Evolutionary conservation across 2,888 invertebrate genomes (phyloP), one percentile per base, ranked within the genome.

Genomic region (Caprella mutica): DNA sequence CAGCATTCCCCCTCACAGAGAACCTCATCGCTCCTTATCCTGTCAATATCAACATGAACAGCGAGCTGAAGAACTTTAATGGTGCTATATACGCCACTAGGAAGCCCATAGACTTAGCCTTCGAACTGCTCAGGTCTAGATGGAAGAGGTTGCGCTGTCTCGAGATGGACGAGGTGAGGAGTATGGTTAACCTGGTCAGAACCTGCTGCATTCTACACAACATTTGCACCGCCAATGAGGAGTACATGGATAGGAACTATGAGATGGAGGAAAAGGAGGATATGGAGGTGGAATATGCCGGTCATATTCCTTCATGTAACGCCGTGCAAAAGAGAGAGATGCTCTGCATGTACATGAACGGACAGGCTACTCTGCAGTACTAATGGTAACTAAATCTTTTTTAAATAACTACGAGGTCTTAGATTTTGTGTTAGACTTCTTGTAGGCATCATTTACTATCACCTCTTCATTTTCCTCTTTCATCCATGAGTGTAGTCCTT

Each of bases 91-190:
- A 43, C 43, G 8, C 23, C 19, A 43, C 43, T 3, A 17, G 21
- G 43, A 21, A 14, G 43, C 43, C 43, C 23, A 14, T 43, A 8
- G 19, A 21, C 19, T 14, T 14, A 5, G 43, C 43, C 43, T 43
- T 43, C 43, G 21, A 17, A 14, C 17, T 43, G 8, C 43, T 43
- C 8, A 17, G 43, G 19, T n/a, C 19, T 2, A 1, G 23, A 12
- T 43, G 43, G 43, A 21, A 17, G 43, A 12, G 43, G 43, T 17
- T 46, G 9, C 17, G 46, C 14, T 46, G 46, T 19, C 46, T 46
- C 17, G 46, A 46, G 46, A 46, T 46, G 46, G 46, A 46, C 46
- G 46, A 46, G 17, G 46, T 46, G 27, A 14, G 27, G 21, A 46
- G 46, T 19, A 46, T 46, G 46, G 17, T 23, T 5, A 17, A 27